These are phyloP conservation scores for Margaritifera margaritifera DNA, from an alignment of 2,888 invertebrate species.

Conservation along the genomic window DNA sequence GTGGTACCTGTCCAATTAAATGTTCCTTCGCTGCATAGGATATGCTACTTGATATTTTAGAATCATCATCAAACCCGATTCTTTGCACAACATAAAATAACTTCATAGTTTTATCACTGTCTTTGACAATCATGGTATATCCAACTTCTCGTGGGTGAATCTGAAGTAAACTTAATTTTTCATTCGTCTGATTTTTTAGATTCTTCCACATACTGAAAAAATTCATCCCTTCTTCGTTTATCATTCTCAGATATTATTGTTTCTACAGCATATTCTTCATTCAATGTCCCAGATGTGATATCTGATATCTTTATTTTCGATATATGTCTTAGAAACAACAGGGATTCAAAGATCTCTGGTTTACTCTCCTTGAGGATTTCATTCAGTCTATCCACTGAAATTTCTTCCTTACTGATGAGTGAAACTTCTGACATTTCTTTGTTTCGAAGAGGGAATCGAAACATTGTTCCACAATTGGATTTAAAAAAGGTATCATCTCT, in stretches of 20 bases:
- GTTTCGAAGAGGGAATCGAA: slow-evolving; percentile 42
- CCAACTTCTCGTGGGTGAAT: slow-evolving; percentile 7
- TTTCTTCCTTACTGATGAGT: slow-evolving; percentile 42
- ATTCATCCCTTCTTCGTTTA: slow-evolving; percentile 6
- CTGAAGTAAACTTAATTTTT: background rate
- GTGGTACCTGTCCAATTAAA: slow-evolving; percentile 45
- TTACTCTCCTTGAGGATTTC: slow-evolving; percentile 17
- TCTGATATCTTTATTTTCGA: slow-evolving; percentile 13
- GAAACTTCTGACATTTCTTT: slow-evolving; percentile 51
- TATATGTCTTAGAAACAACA: slow-evolving; percentile 38
- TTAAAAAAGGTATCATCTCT: slow-evolving; percentile 18
- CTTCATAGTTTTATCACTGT: slow-evolving; percentile 6
- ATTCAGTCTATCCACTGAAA: slow-evolving; percentile 7
- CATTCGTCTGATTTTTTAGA: too few species aligned
- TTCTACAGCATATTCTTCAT: slow-evolving; percentile 4
- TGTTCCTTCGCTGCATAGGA: slow-evolving; percentile 33
- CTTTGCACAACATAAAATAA: slow-evolving; percentile 34
- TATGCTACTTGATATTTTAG: slow-evolving; percentile 30
- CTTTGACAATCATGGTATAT: slow-evolving; percentile 23
- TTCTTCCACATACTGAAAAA: slow-evolving; percentile 3
- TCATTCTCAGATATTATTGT: slow-evolving; percentile 15
- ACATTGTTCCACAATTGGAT: slow-evolving; percentile 29
- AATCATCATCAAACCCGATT: slow-evolving; percentile 21
- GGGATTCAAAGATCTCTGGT: slow-evolving; percentile 16
- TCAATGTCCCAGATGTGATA: slow-evolving; percentile 4